Conservation (phyloP, 2,888 invertebrate species). For the Liopterus haemorrhoidalis region DNA sequence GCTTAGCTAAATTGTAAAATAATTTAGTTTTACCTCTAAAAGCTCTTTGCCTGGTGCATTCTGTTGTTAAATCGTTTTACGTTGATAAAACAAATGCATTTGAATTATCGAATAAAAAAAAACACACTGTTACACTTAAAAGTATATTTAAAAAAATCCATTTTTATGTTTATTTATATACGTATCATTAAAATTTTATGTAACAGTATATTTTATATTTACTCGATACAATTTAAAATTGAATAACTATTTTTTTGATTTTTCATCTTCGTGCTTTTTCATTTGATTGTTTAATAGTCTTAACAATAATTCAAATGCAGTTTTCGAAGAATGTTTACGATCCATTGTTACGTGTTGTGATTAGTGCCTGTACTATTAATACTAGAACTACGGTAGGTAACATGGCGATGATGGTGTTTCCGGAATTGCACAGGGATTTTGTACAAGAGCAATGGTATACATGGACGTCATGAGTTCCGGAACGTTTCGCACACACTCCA, state of each 20-base stretch:
- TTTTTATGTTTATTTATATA: too few species aligned
- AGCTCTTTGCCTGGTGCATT: conserved; percentile 18
- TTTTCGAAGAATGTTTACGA: too few species aligned
- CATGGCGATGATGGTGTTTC: conserved; percentile 34
- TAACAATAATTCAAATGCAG: too few species aligned
- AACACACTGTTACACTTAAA: too few species aligned
- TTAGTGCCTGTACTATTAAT: conserved; percentile 1
- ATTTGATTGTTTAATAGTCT: too few species aligned
- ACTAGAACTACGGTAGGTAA: conserved; percentile 8
- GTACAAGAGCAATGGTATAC: conserved; percentile 75
- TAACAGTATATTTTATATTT: too few species aligned
- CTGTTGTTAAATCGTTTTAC: conserved; percentile 15
- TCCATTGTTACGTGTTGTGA: background rate
- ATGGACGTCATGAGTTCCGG: conserved; percentile 69
- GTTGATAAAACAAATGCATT: conserved; percentile 22
- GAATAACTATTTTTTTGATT: too few species aligned
- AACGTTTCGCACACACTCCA: conserved; percentile 59
- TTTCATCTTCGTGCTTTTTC: too few species aligned
- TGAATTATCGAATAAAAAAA: too few species aligned
- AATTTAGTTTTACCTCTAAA: conserved; percentile 21
- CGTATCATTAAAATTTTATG: too few species aligned
- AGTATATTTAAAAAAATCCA: too few species aligned
- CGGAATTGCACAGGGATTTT: conserved; percentile 68
- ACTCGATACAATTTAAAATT: too few species aligned
- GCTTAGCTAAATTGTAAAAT: conserved; percentile 25